phyloP scores from a whole-genome alignment of 2,888 invertebrate species.

The Clunio marinus region DNA sequence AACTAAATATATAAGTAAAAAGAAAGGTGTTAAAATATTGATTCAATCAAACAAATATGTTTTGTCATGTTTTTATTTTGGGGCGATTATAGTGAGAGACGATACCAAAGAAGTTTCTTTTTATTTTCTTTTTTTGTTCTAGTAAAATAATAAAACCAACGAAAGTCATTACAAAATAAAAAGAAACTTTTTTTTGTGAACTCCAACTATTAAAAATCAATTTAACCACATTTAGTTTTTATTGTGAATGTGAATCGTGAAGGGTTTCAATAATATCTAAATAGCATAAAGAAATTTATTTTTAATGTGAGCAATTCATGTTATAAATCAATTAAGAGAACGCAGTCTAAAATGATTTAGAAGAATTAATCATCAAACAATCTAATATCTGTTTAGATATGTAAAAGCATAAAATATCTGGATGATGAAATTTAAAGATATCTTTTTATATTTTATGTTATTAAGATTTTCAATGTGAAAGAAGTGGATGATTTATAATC shows the following conservation, averaged over 20 bases:
- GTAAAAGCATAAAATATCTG: too few relatives aligned
- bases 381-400: too few relatives aligned
- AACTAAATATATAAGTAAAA: constrained; percentile 8
- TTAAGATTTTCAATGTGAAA: too few relatives aligned
- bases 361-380: too few relatives aligned
- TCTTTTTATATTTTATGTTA: too few relatives aligned
- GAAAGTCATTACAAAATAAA: background rate
- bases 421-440: too few relatives aligned
- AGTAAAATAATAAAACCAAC: background rate
- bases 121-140: too few relatives aligned
- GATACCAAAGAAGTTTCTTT: too few relatives aligned
- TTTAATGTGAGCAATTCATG: constrained; percentile 22
- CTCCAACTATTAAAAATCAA: constrained; percentile 33
- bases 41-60: constrained; percentile 22
- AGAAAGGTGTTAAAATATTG: constrained; percentile 33
- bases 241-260: too few relatives aligned
- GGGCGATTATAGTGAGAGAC: too few relatives aligned
- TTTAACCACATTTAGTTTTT: background rate
- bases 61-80: constrained; percentile 18
- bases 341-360: too few relatives aligned
- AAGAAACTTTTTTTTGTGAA: background rate
- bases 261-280: background rate
- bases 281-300: background rate
- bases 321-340: constrained; percentile 37
- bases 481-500: constrained; percentile 37